Evolutionary conservation across 2,113 vertebrate genomes (phyloP), one percentile per base, ranked within the genome.

Genomic region (Parus major): DNA sequence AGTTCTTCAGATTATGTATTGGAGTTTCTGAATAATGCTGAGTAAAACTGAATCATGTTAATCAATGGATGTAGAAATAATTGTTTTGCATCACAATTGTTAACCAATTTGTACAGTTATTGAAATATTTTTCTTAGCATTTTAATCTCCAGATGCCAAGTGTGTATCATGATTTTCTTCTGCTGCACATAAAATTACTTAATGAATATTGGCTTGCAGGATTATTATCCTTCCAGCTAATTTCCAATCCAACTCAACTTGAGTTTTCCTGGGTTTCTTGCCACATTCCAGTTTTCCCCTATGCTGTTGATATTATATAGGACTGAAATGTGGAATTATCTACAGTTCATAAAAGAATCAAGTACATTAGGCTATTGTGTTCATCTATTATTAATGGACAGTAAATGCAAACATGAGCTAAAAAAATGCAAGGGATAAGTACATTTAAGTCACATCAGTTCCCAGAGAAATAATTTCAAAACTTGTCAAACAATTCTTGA

Each of bases 401-500:
- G 78, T 75, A 93, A 97, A 96, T 89, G 91, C 84, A 98, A 97
- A 94, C 71, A 83, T 70, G 39, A 89, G 36, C 86, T 92, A 91
- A 88, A 95, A 96, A 96, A 90, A 94, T 86, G 49, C 89, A 94
- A 91, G 85, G 84, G 90, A 96, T 97, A 97, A 97, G 95, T 93
- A 97, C 84, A 93, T 96, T 96, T 94, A 95, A 96, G 36, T 88
- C 92, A 96, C 82, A 92, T 76, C 41, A 33, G 80, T 95, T 97
- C 93, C 90, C 81, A 95, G 95, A 91, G 97, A 97, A 97, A 96
- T 97, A 91, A 97, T 95, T 97, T 96, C 63, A 93, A 96, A 94
- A 88, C 33, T 42, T 92, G 93, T 97, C 95, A 97, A 97, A 96
- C 96, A 97, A 75, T 35, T 63, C 72, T 95, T 95, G 78, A 95